These are phyloP conservation scores for Augiades crinisus DNA, from an alignment of 2,888 invertebrate genomes.

Conservation along the genomic window DNA sequence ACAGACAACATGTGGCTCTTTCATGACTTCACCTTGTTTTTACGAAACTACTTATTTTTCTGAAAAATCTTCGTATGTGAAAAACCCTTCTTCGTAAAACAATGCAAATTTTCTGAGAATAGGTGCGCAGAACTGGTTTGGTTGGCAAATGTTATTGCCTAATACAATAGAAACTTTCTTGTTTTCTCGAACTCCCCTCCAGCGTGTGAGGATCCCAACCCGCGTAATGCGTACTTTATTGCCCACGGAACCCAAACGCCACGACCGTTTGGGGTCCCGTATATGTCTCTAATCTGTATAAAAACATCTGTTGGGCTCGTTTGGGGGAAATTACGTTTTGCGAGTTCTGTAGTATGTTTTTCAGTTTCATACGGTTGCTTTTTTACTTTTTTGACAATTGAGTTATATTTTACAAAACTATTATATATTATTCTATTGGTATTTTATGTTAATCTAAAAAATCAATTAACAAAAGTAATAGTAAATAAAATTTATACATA, in stretches of 20 bases:
- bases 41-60: no score
- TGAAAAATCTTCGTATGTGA: no score
- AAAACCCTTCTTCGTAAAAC: background rate
- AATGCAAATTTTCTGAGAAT: background rate
- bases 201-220: conserved; percentile 41
- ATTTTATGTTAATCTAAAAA: no score
- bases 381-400: background rate
- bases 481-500: no score
- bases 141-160: conserved; percentile 20
- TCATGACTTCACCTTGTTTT: no score
- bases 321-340: conserved; percentile 4
- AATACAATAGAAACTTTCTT: conserved; percentile 23
- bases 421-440: no score
- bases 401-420: no score
- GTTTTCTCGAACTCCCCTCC: conserved; percentile 35
- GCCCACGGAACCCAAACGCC: conserved; percentile 55
- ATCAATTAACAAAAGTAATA: no score
- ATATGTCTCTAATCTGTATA: conserved; percentile 60
- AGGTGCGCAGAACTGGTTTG: conserved; percentile 17
- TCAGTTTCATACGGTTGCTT: background rate
- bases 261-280: conserved; percentile 57
- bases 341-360: background rate
- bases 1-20: no score
- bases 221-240: conserved; percentile 68
- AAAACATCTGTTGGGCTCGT: conserved; percentile 28